Evolutionary conservation across 2,113 vertebrate genomes (phyloP), one percentile per base, ranked within the genome.

Genomic region (Azemiops feae): DNA sequence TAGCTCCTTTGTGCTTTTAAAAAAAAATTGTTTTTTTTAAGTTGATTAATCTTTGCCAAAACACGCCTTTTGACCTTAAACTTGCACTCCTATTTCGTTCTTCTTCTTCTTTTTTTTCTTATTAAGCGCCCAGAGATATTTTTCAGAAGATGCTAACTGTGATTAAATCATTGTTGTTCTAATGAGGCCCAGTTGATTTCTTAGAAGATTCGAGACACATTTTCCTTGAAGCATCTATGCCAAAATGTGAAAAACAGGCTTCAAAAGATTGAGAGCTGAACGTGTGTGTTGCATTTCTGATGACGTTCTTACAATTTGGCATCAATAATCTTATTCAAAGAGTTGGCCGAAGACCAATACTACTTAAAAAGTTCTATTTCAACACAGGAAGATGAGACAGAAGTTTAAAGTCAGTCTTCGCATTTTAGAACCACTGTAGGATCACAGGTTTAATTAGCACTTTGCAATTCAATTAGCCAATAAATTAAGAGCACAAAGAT

Each of bases 131-230:
- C 89, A 85, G 92, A 94, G 22, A 27, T 87, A 74, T 95, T 96
- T 95, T 95, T 64, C 87, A 94, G n/a, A 89, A 85, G 81, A 50
- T 0, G 0, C 92, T 96, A 96, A 89, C 92, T 57, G 50, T 27
- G 90, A 89, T 87, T 94, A 54, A 25, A 69, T 16, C 74, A 86
- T 60, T 25, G 57, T 88, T 95, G 91, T 92, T 92, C n/a, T 64
- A 96, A 96, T 94, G 89, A 96, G 94, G 52, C 57, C 39, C 94
- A 95, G 91, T 94, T 94, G 92, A 96, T 89, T 96, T 93, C 87
- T 81, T 93, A 52, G 95, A 93, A 90, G 7, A 12, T 87, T 18
- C 92, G 34, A 54, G 87, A 45, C 88, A 47, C 91, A 12, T 92
- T 95, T 89, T 81, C 34, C 87, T 94, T 91, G 92, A 1, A 27